phyloP scores from a whole-genome alignment of 37 sponge, comb jelly and placozoan genomes.

The Petrosia ficiformis region DNA sequence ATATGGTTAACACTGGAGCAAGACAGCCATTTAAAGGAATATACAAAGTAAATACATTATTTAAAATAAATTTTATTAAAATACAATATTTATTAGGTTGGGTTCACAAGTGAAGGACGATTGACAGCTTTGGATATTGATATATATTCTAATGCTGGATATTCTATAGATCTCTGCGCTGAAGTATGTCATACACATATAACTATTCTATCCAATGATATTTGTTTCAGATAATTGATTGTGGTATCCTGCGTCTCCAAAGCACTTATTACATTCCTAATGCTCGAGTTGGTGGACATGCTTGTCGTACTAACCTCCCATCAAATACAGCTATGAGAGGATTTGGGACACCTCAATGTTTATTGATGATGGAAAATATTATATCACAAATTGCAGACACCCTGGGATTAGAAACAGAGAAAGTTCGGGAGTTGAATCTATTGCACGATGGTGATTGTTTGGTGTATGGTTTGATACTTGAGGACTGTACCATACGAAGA shows the following conservation, averaged over 20 bases:
- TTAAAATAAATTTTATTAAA: not conserved
- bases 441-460: slow-evolving; percentile 14
- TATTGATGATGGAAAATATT: slow-evolving; percentile 34
- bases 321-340: slow-evolving; percentile 65
- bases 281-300: slow-evolving; percentile 17
- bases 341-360: slow-evolving; percentile 57
- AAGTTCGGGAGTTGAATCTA: slow-evolving; percentile 24
- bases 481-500: not conserved
- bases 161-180: slow-evolving; percentile 34
- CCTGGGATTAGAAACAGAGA: not conserved
- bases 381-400: slow-evolving; percentile 31
- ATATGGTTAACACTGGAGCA: slow-evolving; percentile 51
- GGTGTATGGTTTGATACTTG: not conserved
- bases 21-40: slow-evolving; percentile 49
- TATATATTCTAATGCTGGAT: slow-evolving; percentile 53
- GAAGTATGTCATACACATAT: not conserved
- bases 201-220: too few species aligned
- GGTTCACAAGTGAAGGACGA: slow-evolving; percentile 44
- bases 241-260: slow-evolving; percentile 19
- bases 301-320: slow-evolving; percentile 57
- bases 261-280: slow-evolving; percentile 50
- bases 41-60: slow-evolving; percentile 35
- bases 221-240: slow-evolving; percentile 23
- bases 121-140: slow-evolving; percentile 21
- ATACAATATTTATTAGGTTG: slow-evolving; percentile 26